phyloP scores from a whole-genome alignment of 2,113 vertebrate species.

The Onychostoma macrolepis region DNA sequence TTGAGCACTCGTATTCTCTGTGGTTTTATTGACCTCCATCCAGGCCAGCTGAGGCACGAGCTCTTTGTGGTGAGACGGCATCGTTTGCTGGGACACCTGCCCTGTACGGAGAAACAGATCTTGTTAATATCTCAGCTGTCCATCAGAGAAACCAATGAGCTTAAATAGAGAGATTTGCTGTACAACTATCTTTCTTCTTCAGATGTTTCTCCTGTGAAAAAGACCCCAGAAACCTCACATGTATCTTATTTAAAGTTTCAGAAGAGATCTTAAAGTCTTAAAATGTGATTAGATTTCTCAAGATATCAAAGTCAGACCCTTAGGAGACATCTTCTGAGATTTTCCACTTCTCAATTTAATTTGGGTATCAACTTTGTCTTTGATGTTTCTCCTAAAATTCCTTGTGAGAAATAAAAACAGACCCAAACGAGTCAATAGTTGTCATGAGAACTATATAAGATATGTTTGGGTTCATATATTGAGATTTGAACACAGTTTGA shows the following conservation, averaged over 20 bases:
- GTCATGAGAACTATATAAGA: neutral
- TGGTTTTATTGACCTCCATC: conserved; percentile 8
- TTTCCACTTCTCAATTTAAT: neutral
- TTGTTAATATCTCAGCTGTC: neutral
- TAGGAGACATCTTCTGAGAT: neutral
- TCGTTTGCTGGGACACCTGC: conserved; percentile 44
- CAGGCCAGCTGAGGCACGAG: conserved; percentile 27
- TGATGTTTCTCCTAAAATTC: neutral
- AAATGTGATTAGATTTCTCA: neutral
- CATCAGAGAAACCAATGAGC: neutral
- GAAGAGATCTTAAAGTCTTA: neutral
- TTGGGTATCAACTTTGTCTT: neutral
- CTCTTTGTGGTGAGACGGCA: conserved; percentile 24
- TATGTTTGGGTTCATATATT: neutral
- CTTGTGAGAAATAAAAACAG: neutral
- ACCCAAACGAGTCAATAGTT: neutral
- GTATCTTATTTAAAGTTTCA: neutral
- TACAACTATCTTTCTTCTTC: neutral
- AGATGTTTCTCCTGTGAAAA: neutral
- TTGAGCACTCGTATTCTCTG: neutral
- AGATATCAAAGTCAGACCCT: neutral
- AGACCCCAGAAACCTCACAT: neutral
- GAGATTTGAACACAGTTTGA: neutral
- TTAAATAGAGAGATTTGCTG: neutral
- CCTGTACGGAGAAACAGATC: conserved; percentile 53